phyloP scores from a whole-genome alignment of 2,797 vertebrate species.

The Melanotaenia maccullochi region DNA sequence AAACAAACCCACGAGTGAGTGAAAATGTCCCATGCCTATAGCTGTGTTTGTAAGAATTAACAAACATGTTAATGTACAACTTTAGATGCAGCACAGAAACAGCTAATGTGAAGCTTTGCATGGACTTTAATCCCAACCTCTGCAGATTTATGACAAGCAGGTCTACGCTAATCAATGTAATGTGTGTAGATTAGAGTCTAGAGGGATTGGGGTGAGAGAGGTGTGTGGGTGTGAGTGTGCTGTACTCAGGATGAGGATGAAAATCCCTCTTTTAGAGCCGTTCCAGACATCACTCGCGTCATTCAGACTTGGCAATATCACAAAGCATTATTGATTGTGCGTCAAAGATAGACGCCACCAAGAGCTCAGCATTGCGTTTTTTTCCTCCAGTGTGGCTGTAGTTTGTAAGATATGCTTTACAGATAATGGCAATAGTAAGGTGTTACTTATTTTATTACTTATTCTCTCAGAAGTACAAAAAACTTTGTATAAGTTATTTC shows the following conservation, averaged over 20 bases:
- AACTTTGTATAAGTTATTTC: no score
- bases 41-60: not conserved
- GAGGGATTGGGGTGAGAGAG: conserved; percentile 4
- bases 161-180: conserved; percentile 38
- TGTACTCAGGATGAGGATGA: conserved; percentile 4
- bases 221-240: not conserved
- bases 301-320: conserved; percentile 5
- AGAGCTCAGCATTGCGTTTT: not conserved
- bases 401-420: not conserved
- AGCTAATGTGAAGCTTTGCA: conserved; percentile 19
- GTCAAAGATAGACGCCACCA: not conserved
- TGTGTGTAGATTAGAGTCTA: conserved; percentile 19
- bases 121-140: conserved; percentile 39
- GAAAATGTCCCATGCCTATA: not conserved
- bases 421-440: conserved; percentile 3
- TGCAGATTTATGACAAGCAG: conserved; percentile 18
- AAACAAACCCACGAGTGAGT: not conserved
- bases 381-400: not conserved
- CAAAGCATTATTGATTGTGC: not conserved
- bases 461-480: not conserved
- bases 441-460: no score
- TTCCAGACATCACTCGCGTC: not conserved
- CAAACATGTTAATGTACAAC: not conserved
- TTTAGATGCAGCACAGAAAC: not conserved
- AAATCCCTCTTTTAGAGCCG: conserved; percentile 23